phyloP scores from a whole-genome alignment of 2,113 vertebrate species.

The Eublepharis macularius region DNA sequence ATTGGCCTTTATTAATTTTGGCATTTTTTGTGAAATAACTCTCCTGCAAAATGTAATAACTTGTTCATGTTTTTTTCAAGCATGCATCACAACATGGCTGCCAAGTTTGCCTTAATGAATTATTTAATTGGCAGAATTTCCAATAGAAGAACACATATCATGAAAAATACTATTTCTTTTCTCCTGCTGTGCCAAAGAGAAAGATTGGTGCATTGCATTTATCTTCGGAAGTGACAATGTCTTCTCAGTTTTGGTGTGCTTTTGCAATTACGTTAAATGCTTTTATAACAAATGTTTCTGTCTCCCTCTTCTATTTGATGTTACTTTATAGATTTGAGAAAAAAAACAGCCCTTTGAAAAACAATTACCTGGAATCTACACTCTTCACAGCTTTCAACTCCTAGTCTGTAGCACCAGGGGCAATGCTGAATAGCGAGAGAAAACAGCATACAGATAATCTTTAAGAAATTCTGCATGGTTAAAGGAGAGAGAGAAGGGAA shows the following conservation, averaged over 20 bases:
- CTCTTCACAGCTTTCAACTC: conserved; percentile 11
- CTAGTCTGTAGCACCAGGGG: neutral
- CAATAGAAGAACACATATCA: neutral
- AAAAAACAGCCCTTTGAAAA: conserved; percentile 32
- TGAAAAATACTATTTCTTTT: neutral
- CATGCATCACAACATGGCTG: neutral
- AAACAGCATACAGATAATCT: neutral
- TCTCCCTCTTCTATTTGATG: conserved; percentile 22
- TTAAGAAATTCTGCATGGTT: neutral
- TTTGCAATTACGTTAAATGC: conserved; percentile 25
- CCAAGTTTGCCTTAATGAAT: neutral
- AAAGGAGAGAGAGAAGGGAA: neutral
- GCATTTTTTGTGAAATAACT: neutral
- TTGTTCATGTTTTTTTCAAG: neutral
- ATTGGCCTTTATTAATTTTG: neutral
- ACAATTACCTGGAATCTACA: conserved; percentile 33
- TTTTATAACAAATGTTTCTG: conserved; percentile 35
- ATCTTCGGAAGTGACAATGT: conserved; percentile 18
- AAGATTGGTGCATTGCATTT: conserved; percentile 7
- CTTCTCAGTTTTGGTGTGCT: conserved; percentile 2
- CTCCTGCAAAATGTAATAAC: neutral
- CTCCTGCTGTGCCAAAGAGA: conserved; percentile 3
- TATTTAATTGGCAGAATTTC: neutral
- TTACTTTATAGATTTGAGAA: conserved; percentile 41
- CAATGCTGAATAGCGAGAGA: conserved; percentile 3